These are phyloP conservation scores for Pteronura brasiliensis DNA, from an alignment of 2,113 vertebrate species.

Conservation along the genomic window DNA sequence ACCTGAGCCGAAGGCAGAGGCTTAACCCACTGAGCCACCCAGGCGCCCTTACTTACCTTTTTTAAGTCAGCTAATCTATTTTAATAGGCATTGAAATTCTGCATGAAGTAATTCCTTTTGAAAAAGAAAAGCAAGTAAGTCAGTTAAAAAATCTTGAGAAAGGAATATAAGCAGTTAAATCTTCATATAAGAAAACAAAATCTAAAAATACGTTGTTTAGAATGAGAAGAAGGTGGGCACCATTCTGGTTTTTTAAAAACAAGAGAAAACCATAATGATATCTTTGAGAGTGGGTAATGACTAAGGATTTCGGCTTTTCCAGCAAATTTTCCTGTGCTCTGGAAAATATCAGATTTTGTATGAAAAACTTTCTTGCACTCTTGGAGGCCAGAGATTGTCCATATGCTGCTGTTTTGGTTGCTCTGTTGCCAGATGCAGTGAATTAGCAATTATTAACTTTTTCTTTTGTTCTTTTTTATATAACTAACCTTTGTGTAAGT, in stretches of 20 bases:
- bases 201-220: conserved; percentile 55
- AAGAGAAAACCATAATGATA: conserved; percentile 48
- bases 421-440: conserved; percentile 52
- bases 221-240: conserved; percentile 4
- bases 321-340: conserved; percentile 47
- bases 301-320: conserved; percentile 20
- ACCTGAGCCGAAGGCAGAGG: too few species aligned
- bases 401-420: conserved; percentile 62
- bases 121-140: not conserved
- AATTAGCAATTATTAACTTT: conserved; percentile 32
- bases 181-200: conserved; percentile 33
- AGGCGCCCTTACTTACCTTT: not conserved
- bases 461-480: not conserved
- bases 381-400: conserved; percentile 26
- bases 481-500: not conserved
- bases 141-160: not conserved
- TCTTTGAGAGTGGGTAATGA: conserved; percentile 62
- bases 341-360: conserved; percentile 53
- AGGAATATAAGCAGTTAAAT: not conserved
- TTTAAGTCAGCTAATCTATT: not conserved
- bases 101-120: not conserved
- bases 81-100: conserved; percentile 28
- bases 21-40: too few species aligned
- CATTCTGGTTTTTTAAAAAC: conserved; percentile 63
- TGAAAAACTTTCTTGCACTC: conserved; percentile 20